phyloP scores from a whole-genome alignment of 2,797 vertebrate species.

The Anabacerthia variegaticeps region DNA sequence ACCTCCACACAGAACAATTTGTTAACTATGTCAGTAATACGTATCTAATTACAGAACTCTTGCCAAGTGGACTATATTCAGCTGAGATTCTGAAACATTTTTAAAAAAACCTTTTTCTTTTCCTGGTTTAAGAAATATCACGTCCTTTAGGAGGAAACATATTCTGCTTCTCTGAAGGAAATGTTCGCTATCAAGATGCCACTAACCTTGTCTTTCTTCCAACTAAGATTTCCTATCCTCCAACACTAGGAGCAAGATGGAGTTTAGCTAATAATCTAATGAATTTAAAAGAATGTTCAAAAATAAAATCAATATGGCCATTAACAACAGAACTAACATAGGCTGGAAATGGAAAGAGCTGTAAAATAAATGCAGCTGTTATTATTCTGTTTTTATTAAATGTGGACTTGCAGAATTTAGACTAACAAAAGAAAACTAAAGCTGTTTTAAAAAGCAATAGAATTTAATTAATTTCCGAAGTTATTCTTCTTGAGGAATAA shows the following conservation, averaged over 20 bases:
- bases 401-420: slow-evolving; percentile 6
- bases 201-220: neutral
- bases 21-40: neutral
- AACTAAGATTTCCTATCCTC: neutral
- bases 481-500: slow-evolving; percentile 58
- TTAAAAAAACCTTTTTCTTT: neutral
- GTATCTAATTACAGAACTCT: neutral
- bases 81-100: neutral
- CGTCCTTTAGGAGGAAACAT: neutral
- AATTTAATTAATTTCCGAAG: slow-evolving; percentile 16
- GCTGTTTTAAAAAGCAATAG: slow-evolving; percentile 23
- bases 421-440: slow-evolving; percentile 10
- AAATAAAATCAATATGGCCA: neutral
- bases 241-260: neutral
- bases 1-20: neutral
- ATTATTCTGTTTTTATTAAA: neutral
- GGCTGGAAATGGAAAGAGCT: neutral
- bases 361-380: neutral
- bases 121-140: neutral
- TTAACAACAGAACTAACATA: neutral
- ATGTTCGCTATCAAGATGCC: neutral
- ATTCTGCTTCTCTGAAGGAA: neutral
- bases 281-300: neutral
- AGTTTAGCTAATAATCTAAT: neutral
- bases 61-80: neutral